Conservation (phyloP, 2,797 vertebrate genomes). For the Hydrophis major region DNA sequence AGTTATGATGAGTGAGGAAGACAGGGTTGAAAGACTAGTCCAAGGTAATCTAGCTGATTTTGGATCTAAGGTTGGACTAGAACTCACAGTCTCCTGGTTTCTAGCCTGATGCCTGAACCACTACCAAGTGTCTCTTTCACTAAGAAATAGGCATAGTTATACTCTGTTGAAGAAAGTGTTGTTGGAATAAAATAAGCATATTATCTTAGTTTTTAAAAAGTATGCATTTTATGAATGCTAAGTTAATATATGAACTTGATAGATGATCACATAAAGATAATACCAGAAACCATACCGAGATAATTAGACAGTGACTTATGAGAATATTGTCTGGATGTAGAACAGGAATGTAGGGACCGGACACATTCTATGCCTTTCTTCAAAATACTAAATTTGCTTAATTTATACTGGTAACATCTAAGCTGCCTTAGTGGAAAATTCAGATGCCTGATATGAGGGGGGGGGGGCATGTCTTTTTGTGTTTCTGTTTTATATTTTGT, state of each 20-base stretch:
- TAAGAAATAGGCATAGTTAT: not conserved
- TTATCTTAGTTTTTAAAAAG: not conserved
- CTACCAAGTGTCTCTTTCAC: not conserved
- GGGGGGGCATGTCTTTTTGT: not conserved
- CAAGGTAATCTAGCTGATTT: not conserved
- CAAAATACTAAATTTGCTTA: not conserved
- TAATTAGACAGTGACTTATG: not conserved
- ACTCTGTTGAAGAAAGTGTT: not conserved
- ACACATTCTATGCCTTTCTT: not conserved
- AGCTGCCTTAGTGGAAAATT: not conserved
- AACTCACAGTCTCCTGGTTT: not conserved
- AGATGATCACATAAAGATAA: not conserved
- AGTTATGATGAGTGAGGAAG: not conserved
- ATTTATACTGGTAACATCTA: not conserved
- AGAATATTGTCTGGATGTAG: not conserved
- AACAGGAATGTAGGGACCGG: not conserved
- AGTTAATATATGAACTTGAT: not conserved
- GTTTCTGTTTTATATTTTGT: not conserved
- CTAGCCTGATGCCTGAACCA: not conserved
- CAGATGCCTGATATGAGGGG: not conserved
- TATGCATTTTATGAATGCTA: not conserved
- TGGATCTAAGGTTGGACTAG: not conserved
- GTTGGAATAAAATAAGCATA: not conserved
- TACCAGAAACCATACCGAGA: not conserved
- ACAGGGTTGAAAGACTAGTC: not conserved